Conservation (phyloP, 2,797 vertebrate species). For the Xyrichtys novacula region DNA sequence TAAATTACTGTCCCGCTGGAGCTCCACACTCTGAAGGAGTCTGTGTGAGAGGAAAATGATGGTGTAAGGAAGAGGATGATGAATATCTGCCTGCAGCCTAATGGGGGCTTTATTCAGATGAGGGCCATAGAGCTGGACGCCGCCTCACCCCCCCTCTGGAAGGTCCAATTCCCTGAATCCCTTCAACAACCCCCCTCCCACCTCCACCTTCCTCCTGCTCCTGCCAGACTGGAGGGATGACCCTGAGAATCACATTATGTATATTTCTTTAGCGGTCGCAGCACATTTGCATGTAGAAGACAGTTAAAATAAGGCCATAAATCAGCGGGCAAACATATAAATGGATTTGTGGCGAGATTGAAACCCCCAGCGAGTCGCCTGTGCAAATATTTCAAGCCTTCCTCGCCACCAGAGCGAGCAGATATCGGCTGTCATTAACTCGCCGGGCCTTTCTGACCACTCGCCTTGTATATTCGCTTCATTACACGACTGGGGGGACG, state of each 20-base stretch:
- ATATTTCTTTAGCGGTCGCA: slow-evolving; percentile 83
- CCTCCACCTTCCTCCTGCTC: slow-evolving; percentile 54
- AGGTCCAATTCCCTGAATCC: slow-evolving; percentile 73
- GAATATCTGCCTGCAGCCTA: slow-evolving; percentile 67
- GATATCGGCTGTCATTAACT: slow-evolving; percentile 84
- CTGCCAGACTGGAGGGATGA: slow-evolving; percentile 86
- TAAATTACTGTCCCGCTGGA: slow-evolving; percentile 43
- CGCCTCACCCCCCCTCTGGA: slow-evolving; percentile 53
- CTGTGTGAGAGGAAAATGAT: slow-evolving; percentile 56
- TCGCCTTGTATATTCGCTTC: slow-evolving; percentile 78
- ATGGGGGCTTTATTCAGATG: slow-evolving; percentile 74
- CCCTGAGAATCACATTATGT: slow-evolving; percentile 88
- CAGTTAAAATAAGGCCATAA: slow-evolving; percentile 89
- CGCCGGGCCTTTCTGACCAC: slow-evolving; percentile 79
- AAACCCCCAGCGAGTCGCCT: slow-evolving; percentile 83
- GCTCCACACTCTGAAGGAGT: slow-evolving; percentile 9
- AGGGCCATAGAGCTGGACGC: slow-evolving; percentile 61
- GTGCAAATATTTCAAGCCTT: slow-evolving; percentile 84
- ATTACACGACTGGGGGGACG: slow-evolving; percentile 76
- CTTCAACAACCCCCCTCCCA: slow-evolving; percentile 30
- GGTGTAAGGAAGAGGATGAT: slow-evolving; percentile 46
- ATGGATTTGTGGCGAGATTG: slow-evolving; percentile 86
- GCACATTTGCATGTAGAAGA: slow-evolving; percentile 87
- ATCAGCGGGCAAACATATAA: slow-evolving; percentile 87
- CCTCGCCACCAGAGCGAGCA: slow-evolving; percentile 34